Evolutionary conservation across 2,797 vertebrate genomes (phyloP).

Genomic region (Anomalospiza imberbis): DNA sequence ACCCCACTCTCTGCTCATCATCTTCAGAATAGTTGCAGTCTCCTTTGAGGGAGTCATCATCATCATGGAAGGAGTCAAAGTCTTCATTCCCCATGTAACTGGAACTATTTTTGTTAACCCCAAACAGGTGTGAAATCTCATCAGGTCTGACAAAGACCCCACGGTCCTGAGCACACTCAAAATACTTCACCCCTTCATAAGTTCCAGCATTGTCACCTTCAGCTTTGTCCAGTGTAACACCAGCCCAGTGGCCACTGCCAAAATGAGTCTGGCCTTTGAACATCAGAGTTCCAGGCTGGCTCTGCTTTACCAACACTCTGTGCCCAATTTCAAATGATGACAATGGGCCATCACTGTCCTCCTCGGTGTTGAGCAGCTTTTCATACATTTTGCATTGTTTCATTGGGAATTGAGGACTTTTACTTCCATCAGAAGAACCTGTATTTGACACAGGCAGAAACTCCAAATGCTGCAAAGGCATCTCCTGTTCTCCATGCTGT

Average conservation of each 20-base stretch:
- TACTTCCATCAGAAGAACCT: background rate
- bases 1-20: background rate
- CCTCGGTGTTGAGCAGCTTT: background rate
- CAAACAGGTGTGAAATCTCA: conserved; percentile 53
- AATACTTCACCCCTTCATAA: conserved; percentile 66
- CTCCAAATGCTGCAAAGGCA: background rate
- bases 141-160: conserved; percentile 67
- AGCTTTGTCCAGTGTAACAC: conserved; percentile 66
- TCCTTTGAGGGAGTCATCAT: background rate
- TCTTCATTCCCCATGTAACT: conserved; percentile 18
- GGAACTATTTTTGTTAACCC: background rate
- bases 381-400: background rate
- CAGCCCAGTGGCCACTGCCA: conserved; percentile 65
- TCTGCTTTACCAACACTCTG: conserved; percentile 65
- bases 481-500: background rate
- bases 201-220: conserved; percentile 65
- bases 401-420: background rate
- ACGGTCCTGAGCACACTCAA: conserved; percentile 56
- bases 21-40: background rate
- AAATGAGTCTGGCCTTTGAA: conserved; percentile 66
- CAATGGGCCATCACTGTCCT: conserved; percentile 39
- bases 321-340: conserved; percentile 59
- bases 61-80: conserved; percentile 3
- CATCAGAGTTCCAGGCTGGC: conserved; percentile 56
- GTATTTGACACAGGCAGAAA: background rate